These are phyloP conservation scores for Fabriciana adippe DNA, from an alignment of 2,888 invertebrate genomes.

Conservation along the genomic window DNA sequence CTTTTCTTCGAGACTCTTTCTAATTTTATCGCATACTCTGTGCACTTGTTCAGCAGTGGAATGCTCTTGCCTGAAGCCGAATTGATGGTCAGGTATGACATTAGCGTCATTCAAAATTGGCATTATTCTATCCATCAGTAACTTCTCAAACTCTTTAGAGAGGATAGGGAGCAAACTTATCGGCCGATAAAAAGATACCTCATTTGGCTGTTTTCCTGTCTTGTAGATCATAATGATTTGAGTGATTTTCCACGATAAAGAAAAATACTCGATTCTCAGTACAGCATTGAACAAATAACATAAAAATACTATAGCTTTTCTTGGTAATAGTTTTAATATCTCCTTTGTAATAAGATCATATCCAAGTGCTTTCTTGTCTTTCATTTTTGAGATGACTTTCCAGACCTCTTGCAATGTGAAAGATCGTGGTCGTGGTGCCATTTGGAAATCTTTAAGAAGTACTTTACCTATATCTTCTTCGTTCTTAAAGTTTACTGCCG, in stretches of 20 bases:
- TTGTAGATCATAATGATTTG: background rate
- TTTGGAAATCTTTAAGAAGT: background rate
- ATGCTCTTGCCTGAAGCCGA: too few relatives aligned
- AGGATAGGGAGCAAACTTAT: background rate
- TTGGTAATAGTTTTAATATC: background rate
- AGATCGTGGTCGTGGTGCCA: background rate
- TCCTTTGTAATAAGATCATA: background rate
- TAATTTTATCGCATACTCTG: too few relatives aligned
- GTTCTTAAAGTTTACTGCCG: background rate
- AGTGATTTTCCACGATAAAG: background rate
- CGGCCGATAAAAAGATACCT: background rate
- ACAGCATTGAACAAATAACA: background rate
- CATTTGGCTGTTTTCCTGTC: background rate
- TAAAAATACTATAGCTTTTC: background rate
- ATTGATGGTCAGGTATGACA: too few relatives aligned
- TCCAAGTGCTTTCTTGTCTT: too few relatives aligned
- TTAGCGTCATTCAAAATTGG: too few relatives aligned
- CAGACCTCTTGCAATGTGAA: background rate
- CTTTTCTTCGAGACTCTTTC: background rate
- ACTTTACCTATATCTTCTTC: background rate
- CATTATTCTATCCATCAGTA: too few relatives aligned
- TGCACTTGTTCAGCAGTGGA: too few relatives aligned
- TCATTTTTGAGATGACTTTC: background rate
- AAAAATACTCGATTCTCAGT: background rate
- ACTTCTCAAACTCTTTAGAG: background rate